Percentiles rank a stretch among this genome's conserved stretches.
Evolutionary conservation across 1,140 invertebrate genomes (phyloP).

Genomic region (Heliconius eleuchia): DNA sequence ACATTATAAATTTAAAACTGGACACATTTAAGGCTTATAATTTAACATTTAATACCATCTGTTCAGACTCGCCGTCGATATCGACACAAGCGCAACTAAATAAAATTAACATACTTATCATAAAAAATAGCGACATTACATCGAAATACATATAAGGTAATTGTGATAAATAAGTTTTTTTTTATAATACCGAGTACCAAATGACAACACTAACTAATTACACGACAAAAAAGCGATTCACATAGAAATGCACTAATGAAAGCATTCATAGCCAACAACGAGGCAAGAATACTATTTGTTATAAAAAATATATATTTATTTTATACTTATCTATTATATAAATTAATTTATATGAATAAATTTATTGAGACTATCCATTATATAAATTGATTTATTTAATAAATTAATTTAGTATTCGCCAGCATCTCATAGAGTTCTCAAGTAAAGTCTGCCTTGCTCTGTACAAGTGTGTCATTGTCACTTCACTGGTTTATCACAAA

Average conservation of each 20-base stretch:
- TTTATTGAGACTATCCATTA: too few species aligned
- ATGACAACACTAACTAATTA: constrained; percentile 25
- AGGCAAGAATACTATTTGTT: constrained; percentile 16
- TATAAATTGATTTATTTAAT: constrained; percentile 19
- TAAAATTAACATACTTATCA: constrained; percentile 1
- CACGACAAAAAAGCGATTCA: constrained; percentile 10
- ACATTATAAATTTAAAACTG: constrained; percentile 6
- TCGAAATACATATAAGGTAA: neutral
- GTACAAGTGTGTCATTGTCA: constrained; percentile 24
- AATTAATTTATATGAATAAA: too few species aligned
- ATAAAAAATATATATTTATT: neutral
- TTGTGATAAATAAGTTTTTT: constrained; percentile 23
- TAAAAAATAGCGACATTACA: constrained; percentile 15
- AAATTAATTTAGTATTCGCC: constrained; percentile 28
- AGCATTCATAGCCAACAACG: constrained; percentile 11
- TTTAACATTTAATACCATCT: neutral
- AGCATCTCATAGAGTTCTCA: constrained; percentile 12
- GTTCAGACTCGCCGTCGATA: neutral
- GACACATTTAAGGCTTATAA: neutral
- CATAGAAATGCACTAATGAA: constrained; percentile 19
- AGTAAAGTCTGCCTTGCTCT: neutral
- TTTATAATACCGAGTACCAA: constrained; percentile 12
- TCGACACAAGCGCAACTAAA: neutral
- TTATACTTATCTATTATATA: too few species aligned
- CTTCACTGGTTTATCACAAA: constrained; percentile 25